These are phyloP conservation scores for Lota lota DNA, from an alignment of 2,113 vertebrate genomes.

Conservation along the genomic window DNA sequence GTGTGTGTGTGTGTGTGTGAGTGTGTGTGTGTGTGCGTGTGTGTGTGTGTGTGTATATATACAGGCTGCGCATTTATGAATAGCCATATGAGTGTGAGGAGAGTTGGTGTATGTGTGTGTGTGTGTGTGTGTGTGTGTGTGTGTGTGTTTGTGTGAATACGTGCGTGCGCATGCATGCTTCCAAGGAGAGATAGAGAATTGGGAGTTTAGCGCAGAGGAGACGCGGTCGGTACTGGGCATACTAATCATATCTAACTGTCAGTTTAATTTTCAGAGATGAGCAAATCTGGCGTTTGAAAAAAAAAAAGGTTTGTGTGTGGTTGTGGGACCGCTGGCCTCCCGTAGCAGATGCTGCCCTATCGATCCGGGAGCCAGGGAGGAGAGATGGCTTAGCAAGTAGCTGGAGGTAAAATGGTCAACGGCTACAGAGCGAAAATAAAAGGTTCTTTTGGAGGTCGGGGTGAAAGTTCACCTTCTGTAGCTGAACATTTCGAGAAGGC, in stretches of 20 bases:
- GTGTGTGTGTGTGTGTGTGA: constrained; percentile 16
- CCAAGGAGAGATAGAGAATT: constrained; percentile 24
- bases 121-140: constrained; percentile 2
- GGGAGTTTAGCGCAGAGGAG: background rate
- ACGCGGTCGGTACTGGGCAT: constrained; percentile 49
- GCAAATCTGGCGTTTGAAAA: constrained; percentile 66
- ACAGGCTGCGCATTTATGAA: background rate
- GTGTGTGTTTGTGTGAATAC: constrained; percentile 4
- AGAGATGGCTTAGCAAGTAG: constrained; percentile 44
- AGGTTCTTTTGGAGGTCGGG: constrained; percentile 55
- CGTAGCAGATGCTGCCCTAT: constrained; percentile 78
- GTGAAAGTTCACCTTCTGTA: constrained; percentile 75
- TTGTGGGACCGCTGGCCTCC: constrained; percentile 72
- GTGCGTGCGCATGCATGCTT: constrained; percentile 15
- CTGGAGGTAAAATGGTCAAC: constrained; percentile 74
- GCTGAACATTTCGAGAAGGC: constrained; percentile 53
- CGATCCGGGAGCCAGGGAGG: constrained; percentile 64
- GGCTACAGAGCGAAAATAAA: constrained; percentile 53
- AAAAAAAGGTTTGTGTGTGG: constrained; percentile 60
- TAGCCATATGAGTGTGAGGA: too few relatives aligned
- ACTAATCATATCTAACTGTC: constrained; percentile 71
- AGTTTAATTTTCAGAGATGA: constrained; percentile 77
- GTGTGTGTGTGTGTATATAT: too few relatives aligned
- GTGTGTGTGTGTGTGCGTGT: too few relatives aligned
- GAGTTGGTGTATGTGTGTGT: constrained; percentile 11